phyloP scores from a whole-genome alignment of 2,113 vertebrate species.

The Eublepharis macularius region DNA sequence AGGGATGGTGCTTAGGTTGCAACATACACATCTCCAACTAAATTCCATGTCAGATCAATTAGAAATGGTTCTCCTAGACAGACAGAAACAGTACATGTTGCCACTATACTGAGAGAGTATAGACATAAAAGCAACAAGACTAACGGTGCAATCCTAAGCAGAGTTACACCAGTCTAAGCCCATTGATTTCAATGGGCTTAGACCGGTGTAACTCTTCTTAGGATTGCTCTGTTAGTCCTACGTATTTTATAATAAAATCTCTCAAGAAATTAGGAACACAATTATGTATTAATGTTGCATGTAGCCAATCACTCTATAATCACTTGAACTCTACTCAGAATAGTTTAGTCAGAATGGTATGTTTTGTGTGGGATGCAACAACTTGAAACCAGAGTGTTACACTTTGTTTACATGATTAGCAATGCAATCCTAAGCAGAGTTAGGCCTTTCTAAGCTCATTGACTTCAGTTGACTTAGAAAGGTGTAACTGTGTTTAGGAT shows the following conservation, averaged over 20 bases:
- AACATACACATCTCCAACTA: slow-evolving; percentile 74
- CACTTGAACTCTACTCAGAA: no score
- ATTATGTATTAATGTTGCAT: slow-evolving; percentile 38
- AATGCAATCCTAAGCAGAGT: no score
- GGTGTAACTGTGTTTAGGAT: no score
- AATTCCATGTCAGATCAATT: slow-evolving; percentile 84
- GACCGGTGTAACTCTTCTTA: no score
- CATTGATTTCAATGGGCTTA: no score
- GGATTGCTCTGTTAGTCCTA: no score
- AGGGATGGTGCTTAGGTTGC: slow-evolving; percentile 74
- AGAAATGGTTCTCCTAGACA: slow-evolving; percentile 79
- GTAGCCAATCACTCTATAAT: slow-evolving; percentile 5
- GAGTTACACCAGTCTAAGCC: no score
- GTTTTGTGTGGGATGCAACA: slow-evolving; percentile 31
- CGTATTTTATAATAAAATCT: slow-evolving; percentile 36
- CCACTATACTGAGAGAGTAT: slow-evolving; percentile 56
- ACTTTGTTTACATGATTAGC: neutral
- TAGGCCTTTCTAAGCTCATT: no score
- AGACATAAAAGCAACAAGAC: slow-evolving; percentile 66
- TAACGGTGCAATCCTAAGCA: no score
- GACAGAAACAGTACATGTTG: slow-evolving; percentile 76
- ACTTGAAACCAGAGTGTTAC: neutral
- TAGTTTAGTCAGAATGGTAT: slow-evolving; percentile 6
- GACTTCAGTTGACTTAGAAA: no score
- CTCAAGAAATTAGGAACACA: slow-evolving; percentile 24